Evolutionary conservation across 2,888 invertebrate genomes (phyloP), one percentile per base, ranked within the genome.

Genomic region (Eupithecia dodoneata): DNA sequence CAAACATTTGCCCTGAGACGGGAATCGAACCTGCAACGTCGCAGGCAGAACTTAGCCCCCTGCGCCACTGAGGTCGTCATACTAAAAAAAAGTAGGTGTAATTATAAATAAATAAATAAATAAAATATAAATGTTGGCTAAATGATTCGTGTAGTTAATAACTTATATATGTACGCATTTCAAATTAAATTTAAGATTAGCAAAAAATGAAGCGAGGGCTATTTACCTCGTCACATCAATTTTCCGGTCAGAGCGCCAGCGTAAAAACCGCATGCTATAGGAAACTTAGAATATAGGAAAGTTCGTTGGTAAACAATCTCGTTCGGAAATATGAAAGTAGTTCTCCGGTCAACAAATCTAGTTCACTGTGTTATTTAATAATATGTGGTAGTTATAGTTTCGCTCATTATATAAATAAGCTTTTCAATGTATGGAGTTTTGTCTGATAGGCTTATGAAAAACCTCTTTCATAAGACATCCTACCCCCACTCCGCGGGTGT

Each of bases 1-100:
- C 71, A 71, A 41, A 71, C 7, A 52, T 71, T 71, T 49, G 41
- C 52, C 52, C 71, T 15, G 52, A 49, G 71, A 71, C 71, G 71
- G 71, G 71, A 71, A 71, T 71, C 71, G 71, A 71, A 71, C 71
- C 71, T 71, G 71, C 63, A 72, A 63, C 44, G 30, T 30, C 30
- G 30, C 30, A 30, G 30, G 30, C 30, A 30, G 30, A 30, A 30
- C 30, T 30, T 30, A 30, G 30, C 30, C 30, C 30, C 30, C 30
- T 30, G 30, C 30, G 30, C 30, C 30, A 30, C 30, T 30, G 30
- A 30, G 30, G 30, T 30, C 30, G 30, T 30, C 30, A 30, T 1
- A 30, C 30, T 30, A 30, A 30, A 30, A 30, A 30, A 30, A 30
- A 1, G 30, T 30, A 30, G 30, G 30, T 30, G 30, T 30, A 30